Evolutionary conservation across 1,140 invertebrate genomes (phyloP).

Genomic region (Calosoma granatense): DNA sequence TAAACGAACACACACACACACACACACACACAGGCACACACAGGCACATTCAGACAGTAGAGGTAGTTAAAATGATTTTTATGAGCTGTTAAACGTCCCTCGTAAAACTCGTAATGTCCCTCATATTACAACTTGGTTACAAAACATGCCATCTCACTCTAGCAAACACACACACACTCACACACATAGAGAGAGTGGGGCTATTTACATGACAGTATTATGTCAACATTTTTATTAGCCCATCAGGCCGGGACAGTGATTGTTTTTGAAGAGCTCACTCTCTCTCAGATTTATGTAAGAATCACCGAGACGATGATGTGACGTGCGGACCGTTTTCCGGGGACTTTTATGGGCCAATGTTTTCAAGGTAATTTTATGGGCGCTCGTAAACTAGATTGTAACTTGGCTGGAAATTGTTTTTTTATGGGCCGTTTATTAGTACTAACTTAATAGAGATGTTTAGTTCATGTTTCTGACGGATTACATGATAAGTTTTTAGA

Average conservation of each 20-base stretch:
- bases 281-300: too few relatives aligned
- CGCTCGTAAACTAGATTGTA: too few relatives aligned
- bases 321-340: too few relatives aligned
- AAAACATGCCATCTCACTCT: neutral
- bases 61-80: conserved; percentile 34
- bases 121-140: conserved; percentile 21
- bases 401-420: too few relatives aligned
- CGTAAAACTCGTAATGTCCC: conserved; percentile 31
- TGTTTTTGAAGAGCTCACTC: neutral
- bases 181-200: neutral
- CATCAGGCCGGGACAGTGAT: neutral
- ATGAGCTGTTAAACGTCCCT: conserved; percentile 31
- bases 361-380: too few relatives aligned
- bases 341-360: too few relatives aligned
- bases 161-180: neutral
- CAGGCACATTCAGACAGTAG: conserved; percentile 22
- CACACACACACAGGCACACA: conserved; percentile 23
- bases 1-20: conserved; percentile 20
- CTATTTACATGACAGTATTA: too few relatives aligned
- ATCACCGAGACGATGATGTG: too few relatives aligned
- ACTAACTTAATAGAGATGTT: too few relatives aligned
- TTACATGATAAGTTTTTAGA: too few relatives aligned
- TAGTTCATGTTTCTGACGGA: too few relatives aligned
- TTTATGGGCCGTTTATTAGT: too few relatives aligned
- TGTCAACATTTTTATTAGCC: conserved; percentile 19